Percentiles rank a stretch among this genome's conserved stretches.
These are phyloP conservation scores for Chironomus riparius DNA, from an alignment of 2,888 invertebrate genomes.

Conservation along the genomic window DNA sequence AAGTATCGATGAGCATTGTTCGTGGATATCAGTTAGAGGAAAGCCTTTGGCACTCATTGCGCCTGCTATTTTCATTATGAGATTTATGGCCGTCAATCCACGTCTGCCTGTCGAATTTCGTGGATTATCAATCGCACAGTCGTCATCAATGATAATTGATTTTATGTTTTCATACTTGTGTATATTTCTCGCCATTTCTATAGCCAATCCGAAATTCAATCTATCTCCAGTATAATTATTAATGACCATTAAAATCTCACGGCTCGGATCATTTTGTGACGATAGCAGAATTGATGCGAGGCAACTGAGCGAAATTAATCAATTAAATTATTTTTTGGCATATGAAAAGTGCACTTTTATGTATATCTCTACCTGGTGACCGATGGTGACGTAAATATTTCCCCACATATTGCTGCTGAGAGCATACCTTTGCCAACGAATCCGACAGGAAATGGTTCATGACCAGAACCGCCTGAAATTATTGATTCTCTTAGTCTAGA, in stretches of 20 bases:
- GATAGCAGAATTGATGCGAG: constrained; percentile 10
- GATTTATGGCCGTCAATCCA: constrained; percentile 49
- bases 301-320: background rate
- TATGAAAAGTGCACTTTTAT: background rate
- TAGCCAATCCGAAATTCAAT: constrained; percentile 72
- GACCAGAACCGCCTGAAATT: constrained; percentile 59
- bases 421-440: constrained; percentile 74
- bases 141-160: constrained; percentile 58
- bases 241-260: constrained; percentile 61
- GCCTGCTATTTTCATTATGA: constrained; percentile 59
- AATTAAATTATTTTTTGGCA: background rate
- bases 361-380: constrained; percentile 36
- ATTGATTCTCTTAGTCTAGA: too few relatives aligned
- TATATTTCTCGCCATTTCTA: constrained; percentile 57
- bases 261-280: background rate
- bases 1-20: constrained; percentile 44
- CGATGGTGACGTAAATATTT: constrained; percentile 70
- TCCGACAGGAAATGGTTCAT: constrained; percentile 61
- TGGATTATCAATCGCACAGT: constrained; percentile 49
- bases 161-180: constrained; percentile 52
- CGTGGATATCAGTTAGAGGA: constrained; percentile 49
- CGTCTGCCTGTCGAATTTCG: constrained; percentile 53
- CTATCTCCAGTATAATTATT: constrained; percentile 72
- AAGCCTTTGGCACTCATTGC: constrained; percentile 58
- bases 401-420: constrained; percentile 65